Evolutionary conservation across 2,113 vertebrate species (phyloP), one percentile per base, ranked within the genome.

Genomic region (Podarcis cretensis): DNA sequence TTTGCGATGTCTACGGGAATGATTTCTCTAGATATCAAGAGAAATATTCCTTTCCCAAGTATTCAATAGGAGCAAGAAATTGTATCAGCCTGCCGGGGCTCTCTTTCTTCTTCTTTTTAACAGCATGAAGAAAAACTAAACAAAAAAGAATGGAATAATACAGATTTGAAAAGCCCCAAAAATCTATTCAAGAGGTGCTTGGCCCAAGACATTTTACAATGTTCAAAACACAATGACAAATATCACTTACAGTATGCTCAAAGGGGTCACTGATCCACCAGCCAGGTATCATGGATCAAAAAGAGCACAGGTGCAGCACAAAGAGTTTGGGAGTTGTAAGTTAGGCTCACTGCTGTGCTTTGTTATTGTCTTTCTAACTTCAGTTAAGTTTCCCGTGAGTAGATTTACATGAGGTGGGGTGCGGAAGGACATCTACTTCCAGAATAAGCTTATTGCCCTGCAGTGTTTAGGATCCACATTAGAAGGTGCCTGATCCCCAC

Each of bases 261-360:
- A 73, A 37, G 69, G 75, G 63, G 71, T 54, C 43, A 40, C 35
- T 71, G 81, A 83, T 82, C 74, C 66, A 71, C 37, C 77, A 83
- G 48, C 48, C 35, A 63, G 71, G n/a, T 69, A 86, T 83, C 83
- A 82, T 82, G 76, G 79, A 83, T 83, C 87, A 83, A 76, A 89
- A 77, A 5, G 81, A 78, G 25, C n/a, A 78, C 73, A 83, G 81
- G 48, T 76, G 40, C 37, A 35, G 40, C 81, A 23, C 30, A 14
- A 82, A 65, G 65, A 66, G 73, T 13, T 35, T 76, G 63, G 16
- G 35, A 66, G 14, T 68, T 65, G 14, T 37, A 25, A 65, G 79
- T 32, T 48, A 43, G 69, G 10, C 54, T 82, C 30, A 68, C 27
- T 75, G 66, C 35, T 73, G 79, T 13, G 0, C 57, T 81, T 57